Evolutionary conservation across 2,797 vertebrate species (phyloP).

Genomic region (Buceros bicornis): DNA sequence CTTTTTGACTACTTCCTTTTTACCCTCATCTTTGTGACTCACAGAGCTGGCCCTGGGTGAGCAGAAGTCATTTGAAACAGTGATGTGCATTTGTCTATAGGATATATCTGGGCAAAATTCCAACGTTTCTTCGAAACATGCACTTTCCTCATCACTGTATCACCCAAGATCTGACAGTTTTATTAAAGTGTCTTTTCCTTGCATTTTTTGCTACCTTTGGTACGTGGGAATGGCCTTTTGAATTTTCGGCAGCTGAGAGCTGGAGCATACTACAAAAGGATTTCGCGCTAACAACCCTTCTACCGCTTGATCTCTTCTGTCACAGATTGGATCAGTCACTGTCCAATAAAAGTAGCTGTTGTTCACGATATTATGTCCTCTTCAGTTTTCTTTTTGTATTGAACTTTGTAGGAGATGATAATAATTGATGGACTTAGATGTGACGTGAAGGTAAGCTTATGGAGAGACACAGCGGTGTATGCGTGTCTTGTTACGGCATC

Average conservation of each 20-base stretch:
- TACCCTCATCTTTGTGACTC: slow-evolving; percentile 50
- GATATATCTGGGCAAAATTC: slow-evolving; percentile 74
- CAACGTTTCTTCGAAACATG: slow-evolving; percentile 57
- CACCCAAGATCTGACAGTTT: slow-evolving; percentile 73
- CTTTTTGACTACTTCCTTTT: slow-evolving; percentile 40
- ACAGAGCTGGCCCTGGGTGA: background rate
- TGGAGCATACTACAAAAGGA: slow-evolving; percentile 58
- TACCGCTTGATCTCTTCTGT: slow-evolving; percentile 71
- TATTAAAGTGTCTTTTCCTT: slow-evolving; percentile 71
- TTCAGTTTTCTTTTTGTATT: slow-evolving; percentile 40
- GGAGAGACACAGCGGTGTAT: slow-evolving; percentile 3
- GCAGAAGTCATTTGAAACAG: slow-evolving; percentile 52
- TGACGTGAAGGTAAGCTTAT: slow-evolving; percentile 20
- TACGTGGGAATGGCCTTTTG: slow-evolving; percentile 58
- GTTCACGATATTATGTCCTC: slow-evolving; percentile 40
- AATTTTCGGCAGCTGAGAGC: slow-evolving; percentile 68
- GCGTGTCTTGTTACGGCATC: slow-evolving; percentile 44
- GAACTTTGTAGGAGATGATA: slow-evolving; percentile 65
- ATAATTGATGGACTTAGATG: slow-evolving; percentile 51
- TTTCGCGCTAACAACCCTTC: slow-evolving; percentile 65
- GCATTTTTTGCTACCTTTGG: slow-evolving; percentile 46
- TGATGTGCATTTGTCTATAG: slow-evolving; percentile 44
- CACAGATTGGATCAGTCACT: slow-evolving; percentile 64
- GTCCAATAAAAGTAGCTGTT: slow-evolving; percentile 64
- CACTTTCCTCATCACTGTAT: slow-evolving; percentile 62